phyloP scores from a whole-genome alignment of 2,113 vertebrate species.

The Podiceps cristatus region DNA sequence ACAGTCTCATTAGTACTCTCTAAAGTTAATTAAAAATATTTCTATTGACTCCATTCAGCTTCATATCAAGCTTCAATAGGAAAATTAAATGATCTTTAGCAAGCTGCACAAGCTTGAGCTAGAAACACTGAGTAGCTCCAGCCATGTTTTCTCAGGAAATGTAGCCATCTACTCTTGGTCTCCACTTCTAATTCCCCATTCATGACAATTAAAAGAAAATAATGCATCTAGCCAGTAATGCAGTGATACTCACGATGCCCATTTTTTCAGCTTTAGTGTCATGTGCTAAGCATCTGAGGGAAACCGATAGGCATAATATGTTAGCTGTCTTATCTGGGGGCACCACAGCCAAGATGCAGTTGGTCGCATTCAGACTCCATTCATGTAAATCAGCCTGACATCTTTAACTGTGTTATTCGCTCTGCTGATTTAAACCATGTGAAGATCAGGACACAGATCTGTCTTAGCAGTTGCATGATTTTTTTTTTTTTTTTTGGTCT shows the following conservation, averaged over 20 bases:
- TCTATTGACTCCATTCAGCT: background rate
- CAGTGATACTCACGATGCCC: background rate
- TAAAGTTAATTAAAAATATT: background rate
- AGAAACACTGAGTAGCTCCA: background rate
- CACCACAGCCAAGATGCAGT: background rate
- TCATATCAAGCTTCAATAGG: background rate
- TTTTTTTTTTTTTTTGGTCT: background rate
- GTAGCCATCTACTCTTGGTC: conserved; percentile 20
- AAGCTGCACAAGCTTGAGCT: background rate
- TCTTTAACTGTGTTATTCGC: background rate
- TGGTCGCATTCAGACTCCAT: background rate
- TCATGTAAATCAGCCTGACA: background rate
- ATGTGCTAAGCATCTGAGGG: background rate
- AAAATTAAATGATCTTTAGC: background rate
- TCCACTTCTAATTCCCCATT: conserved; percentile 9
- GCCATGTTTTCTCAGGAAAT: conserved; percentile 16
- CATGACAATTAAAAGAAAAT: conserved; percentile 8
- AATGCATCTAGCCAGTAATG: background rate
- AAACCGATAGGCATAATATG: background rate
- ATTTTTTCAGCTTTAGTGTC: conserved; percentile 15
- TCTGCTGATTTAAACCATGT: background rate
- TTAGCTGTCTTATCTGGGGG: background rate
- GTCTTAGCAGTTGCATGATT: background rate
- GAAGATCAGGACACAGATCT: background rate
- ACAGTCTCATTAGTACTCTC: background rate